These are phyloP conservation scores for Drosophila nr. perissopoda DNA, from an alignment of 2,888 invertebrate species.

Conservation along the genomic window DNA sequence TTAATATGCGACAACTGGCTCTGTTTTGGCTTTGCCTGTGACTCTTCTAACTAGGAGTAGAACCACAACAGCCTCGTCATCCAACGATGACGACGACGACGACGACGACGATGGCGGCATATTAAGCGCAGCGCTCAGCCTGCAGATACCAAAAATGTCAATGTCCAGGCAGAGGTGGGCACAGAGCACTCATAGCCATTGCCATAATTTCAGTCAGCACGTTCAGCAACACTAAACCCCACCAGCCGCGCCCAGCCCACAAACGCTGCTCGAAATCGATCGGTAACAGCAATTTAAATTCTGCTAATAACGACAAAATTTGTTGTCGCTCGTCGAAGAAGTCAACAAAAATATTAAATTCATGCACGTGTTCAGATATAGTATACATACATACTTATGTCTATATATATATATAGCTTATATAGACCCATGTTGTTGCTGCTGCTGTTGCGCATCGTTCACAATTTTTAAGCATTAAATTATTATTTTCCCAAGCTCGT, in stretches of 20 bases:
- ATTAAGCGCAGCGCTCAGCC: constrained; percentile 58
- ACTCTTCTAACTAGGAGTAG: constrained; percentile 70
- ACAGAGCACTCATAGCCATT: constrained; percentile 23
- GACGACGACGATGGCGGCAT: constrained; percentile 71
- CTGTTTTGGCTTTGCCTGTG: constrained; percentile 38
- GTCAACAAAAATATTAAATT: constrained; percentile 64
- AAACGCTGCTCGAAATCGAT: constrained; percentile 63
- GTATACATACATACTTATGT: constrained; percentile 5
- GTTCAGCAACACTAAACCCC: constrained; percentile 3
- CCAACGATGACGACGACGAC: constrained; percentile 31
- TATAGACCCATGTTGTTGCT: background rate
- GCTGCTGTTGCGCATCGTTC: constrained; percentile 18
- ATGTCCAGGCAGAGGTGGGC: constrained; percentile 56
- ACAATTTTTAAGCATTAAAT: constrained; percentile 73
- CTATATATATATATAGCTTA: constrained; percentile 7
- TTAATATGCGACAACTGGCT: constrained; percentile 74
- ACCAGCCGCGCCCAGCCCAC: background rate
- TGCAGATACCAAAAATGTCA: constrained; percentile 79
- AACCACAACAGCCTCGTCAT: constrained; percentile 53
- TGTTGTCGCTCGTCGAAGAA: constrained; percentile 58
- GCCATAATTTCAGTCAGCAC: constrained; percentile 39
- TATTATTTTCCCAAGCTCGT: constrained; percentile 82
- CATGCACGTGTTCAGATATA: constrained; percentile 64
- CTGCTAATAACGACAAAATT: constrained; percentile 76
- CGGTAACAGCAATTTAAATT: constrained; percentile 78